Conservation (phyloP, 2,888 invertebrate species). For the Cremastinae sp. region DNA sequence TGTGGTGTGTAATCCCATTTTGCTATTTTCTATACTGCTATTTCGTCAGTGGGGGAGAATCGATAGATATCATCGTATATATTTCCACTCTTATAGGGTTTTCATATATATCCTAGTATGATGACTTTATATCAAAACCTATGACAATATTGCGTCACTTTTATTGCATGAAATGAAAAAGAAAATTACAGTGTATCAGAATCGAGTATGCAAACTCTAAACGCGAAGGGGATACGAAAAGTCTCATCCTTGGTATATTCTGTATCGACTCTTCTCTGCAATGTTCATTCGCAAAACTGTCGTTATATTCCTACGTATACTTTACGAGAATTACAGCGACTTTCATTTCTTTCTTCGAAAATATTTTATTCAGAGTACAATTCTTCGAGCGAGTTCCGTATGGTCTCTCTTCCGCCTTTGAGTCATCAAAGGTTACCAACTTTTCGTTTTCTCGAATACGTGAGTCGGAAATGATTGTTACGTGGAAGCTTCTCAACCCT, state of each 20-base stretch:
- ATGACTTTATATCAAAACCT: conserved; percentile 27
- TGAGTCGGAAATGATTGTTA: conserved; percentile 14
- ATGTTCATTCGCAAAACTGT: neutral
- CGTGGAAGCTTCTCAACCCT: conserved; percentile 23
- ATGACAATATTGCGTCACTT: conserved; percentile 12
- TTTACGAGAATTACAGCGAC: neutral
- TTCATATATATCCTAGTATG: neutral
- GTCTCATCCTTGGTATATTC: neutral
- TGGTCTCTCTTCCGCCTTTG: neutral
- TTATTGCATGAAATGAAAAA: neutral
- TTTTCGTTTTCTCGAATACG: neutral
- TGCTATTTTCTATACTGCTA: conserved; percentile 6
- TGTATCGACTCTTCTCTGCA: neutral
- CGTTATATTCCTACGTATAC: neutral
- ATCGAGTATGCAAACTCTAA: conserved; percentile 4
- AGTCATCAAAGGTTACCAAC: neutral
- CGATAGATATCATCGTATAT: conserved; percentile 3
- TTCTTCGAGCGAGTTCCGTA: neutral
- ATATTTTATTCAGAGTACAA: neutral
- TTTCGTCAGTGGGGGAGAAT: neutral
- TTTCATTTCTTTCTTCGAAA: neutral
- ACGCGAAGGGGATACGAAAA: neutral
- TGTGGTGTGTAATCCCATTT: no score
- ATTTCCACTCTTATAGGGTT: neutral
- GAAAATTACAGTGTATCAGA: conserved; percentile 25